Conservation (phyloP, 2,797 vertebrate genomes). For the Amniataba percoides region DNA sequence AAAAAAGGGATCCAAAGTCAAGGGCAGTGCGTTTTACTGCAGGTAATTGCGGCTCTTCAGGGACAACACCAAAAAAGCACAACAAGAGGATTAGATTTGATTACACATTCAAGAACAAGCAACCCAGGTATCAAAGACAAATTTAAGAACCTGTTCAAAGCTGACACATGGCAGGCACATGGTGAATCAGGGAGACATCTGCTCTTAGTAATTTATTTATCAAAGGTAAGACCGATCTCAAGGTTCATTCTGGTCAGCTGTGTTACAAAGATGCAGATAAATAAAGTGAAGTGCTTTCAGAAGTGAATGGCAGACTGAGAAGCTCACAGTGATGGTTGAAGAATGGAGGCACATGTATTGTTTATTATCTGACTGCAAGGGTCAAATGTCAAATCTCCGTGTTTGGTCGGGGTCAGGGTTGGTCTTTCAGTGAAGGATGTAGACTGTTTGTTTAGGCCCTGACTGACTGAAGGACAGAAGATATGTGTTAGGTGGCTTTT, state of each 20-base stretch:
- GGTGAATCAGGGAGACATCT: slow-evolving; percentile 70
- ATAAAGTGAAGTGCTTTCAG: slow-evolving; percentile 17
- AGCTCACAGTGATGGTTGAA: not conserved
- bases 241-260: slow-evolving; percentile 53
- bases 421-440: not conserved
- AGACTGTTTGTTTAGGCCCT: slow-evolving; percentile 4
- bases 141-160: slow-evolving; percentile 69
- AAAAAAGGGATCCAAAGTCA: slow-evolving; percentile 61
- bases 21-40: slow-evolving; percentile 63
- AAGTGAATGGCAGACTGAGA: slow-evolving; percentile 13
- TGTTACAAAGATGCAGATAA: slow-evolving; percentile 38
- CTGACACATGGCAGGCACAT: slow-evolving; percentile 58
- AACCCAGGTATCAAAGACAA: slow-evolving; percentile 65
- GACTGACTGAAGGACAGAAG: not conserved
- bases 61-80: slow-evolving; percentile 71
- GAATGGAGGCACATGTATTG: not conserved
- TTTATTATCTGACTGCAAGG: slow-evolving; percentile 8
- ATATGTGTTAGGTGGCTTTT: slow-evolving; percentile 13
- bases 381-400: slow-evolving; percentile 17
- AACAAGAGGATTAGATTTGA: slow-evolving; percentile 78
- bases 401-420: not conserved
- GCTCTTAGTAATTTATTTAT: slow-evolving; percentile 60
- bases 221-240: slow-evolving; percentile 59
- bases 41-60: slow-evolving; percentile 76
- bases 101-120: slow-evolving; percentile 76